These are phyloP conservation scores for Hymenochirus boettgeri DNA, from an alignment of 2,113 vertebrate genomes.

Conservation along the genomic window DNA sequence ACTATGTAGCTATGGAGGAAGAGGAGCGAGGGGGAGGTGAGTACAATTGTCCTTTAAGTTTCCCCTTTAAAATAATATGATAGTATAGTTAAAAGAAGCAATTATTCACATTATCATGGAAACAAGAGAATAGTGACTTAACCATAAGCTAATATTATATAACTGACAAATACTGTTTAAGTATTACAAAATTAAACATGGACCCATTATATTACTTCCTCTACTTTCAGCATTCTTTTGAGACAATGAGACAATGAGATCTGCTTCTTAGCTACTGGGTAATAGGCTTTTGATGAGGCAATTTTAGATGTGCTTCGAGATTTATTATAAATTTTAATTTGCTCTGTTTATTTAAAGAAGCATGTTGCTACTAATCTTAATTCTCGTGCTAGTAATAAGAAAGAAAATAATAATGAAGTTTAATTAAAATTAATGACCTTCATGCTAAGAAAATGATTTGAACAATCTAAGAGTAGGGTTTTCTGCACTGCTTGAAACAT, in stretches of 20 bases:
- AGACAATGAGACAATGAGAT: neutral
- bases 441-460: conserved; percentile 48
- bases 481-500: conserved; percentile 14
- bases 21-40: too few relatives aligned
- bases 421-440: conserved; percentile 68
- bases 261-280: neutral
- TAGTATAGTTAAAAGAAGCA: too few relatives aligned
- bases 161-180: too few relatives aligned
- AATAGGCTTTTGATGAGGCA: conserved; percentile 40
- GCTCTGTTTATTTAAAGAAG: conserved; percentile 62
- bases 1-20: too few relatives aligned
- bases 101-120: too few relatives aligned
- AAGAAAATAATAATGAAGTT: conserved; percentile 48
- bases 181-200: too few relatives aligned
- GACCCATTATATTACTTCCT: neutral
- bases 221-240: neutral
- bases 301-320: conserved; percentile 44
- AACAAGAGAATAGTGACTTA: too few relatives aligned
- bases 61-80: too few relatives aligned
- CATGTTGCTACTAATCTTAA: conserved; percentile 53
- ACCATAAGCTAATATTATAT: too few relatives aligned
- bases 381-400: conserved; percentile 53
- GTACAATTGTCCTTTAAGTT: too few relatives aligned
- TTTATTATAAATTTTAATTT: conserved; percentile 56
- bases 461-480: conserved; percentile 48